phyloP scores from a whole-genome alignment of 2,113 vertebrate species.

The Spermophilus dauricus region DNA sequence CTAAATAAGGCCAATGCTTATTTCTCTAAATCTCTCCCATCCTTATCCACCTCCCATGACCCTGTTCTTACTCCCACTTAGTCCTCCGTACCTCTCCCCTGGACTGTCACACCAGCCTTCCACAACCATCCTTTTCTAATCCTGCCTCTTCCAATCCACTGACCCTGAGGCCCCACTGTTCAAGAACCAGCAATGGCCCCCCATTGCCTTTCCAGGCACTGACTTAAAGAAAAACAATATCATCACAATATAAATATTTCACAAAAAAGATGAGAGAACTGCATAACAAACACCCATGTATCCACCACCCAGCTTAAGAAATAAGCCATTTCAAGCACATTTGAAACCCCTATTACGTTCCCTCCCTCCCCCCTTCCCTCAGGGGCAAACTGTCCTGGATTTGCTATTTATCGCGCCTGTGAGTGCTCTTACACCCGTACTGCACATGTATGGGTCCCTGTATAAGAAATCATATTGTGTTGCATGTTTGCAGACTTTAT shows the following conservation, averaged over 20 bases:
- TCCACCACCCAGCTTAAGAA: not conserved
- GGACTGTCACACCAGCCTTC: not conserved
- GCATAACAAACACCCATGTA: not conserved
- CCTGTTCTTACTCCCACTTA: not conserved
- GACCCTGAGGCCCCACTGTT: not conserved
- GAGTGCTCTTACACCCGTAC: not conserved
- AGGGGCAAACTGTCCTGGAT: slow-evolving; percentile 26
- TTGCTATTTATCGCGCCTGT: not conserved
- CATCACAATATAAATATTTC: slow-evolving; percentile 20
- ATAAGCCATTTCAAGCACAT: slow-evolving; percentile 16
- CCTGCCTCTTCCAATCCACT: not conserved
- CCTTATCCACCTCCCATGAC: not conserved
- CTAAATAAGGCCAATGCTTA: not conserved
- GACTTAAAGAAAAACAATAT: not conserved
- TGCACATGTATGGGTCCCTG: not conserved
- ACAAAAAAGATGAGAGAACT: slow-evolving; percentile 13
- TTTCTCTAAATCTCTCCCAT: not conserved
- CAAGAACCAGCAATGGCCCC: slow-evolving; percentile 32
- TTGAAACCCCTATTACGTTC: not conserved
- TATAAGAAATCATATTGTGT: not conserved
- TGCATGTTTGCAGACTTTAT: slow-evolving; percentile 50
- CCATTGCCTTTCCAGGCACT: not conserved
- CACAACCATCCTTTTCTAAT: not conserved
- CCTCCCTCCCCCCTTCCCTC: not conserved
- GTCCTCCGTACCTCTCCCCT: not conserved